Percentiles rank a stretch among this genome's conserved stretches.
These are phyloP conservation scores for Laticauda laticaudata DNA, from an alignment of 2,113 vertebrate genomes.

Conservation along the genomic window DNA sequence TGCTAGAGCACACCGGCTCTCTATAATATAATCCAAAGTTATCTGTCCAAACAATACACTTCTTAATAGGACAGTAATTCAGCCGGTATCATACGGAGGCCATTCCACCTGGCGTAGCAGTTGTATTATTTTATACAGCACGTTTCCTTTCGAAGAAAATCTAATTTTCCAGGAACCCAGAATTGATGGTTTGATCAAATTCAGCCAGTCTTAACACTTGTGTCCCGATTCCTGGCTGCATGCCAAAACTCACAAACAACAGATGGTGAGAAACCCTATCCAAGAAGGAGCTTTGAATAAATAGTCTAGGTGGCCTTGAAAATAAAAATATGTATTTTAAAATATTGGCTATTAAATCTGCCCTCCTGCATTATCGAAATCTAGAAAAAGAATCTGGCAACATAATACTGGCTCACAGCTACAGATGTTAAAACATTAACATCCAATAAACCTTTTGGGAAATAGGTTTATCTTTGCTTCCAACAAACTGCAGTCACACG, in stretches of 20 bases:
- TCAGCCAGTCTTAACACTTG: background rate
- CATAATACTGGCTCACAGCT: constrained; percentile 38
- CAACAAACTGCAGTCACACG: constrained; percentile 31
- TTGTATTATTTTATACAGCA: background rate
- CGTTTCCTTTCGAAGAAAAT: background rate
- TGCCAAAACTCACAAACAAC: background rate
- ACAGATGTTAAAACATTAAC: constrained; percentile 25
- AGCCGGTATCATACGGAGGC: too few relatives aligned
- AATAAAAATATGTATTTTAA: background rate
- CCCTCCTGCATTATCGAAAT: constrained; percentile 25
- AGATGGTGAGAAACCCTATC: background rate
- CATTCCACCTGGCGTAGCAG: background rate
- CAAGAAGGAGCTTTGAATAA: constrained; percentile 34
- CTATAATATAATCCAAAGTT: background rate
- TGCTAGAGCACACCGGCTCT: background rate
- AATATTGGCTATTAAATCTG: constrained; percentile 54
- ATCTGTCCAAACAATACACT: background rate
- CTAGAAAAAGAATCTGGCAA: constrained; percentile 22
- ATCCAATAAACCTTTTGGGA: constrained; percentile 62
- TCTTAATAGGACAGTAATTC: background rate
- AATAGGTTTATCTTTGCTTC: constrained; percentile 48
- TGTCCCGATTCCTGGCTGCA: fast-evolving
- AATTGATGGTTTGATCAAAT: background rate
- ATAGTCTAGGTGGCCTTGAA: constrained; percentile 20
- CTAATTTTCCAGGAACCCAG: background rate